phyloP scores from a whole-genome alignment of 64 coral and sea anemone species.

The Pocillopora damicornis region DNA sequence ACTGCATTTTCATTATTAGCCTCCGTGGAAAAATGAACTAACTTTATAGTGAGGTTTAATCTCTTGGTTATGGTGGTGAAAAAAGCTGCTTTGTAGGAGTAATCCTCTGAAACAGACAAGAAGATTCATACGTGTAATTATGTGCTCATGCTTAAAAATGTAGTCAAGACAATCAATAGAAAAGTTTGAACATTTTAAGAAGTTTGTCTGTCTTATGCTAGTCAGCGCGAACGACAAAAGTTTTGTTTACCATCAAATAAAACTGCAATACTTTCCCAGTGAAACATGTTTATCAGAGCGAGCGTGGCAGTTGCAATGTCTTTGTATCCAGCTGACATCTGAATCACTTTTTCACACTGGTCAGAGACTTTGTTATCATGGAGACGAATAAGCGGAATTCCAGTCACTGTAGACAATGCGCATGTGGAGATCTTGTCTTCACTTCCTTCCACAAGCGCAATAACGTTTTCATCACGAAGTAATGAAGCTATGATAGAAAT shows the following conservation, averaged over 20 bases:
- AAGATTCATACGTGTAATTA: too few species aligned
- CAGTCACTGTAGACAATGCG: conserved; percentile 14
- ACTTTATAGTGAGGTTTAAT: not conserved
- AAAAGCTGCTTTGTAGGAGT: not conserved
- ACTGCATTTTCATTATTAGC: not conserved
- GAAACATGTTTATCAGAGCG: conserved; percentile 17
- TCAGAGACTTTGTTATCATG: not conserved
- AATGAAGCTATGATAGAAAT: not conserved
- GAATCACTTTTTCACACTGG: not conserved
- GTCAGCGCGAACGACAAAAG: too few species aligned
- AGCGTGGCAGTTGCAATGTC: conserved; percentile 18
- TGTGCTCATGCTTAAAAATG: too few species aligned
- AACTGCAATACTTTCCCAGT: conserved; percentile 18
- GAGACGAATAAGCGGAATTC: conserved; percentile 44
- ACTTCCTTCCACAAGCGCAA: conserved; percentile 19
- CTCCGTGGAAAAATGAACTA: not conserved
- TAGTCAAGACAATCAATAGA: too few species aligned
- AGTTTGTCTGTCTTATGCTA: not conserved
- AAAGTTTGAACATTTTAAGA: not conserved
- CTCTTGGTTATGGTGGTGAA: not conserved
- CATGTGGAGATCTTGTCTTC: not conserved
- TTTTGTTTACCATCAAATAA: conserved; percentile 25
- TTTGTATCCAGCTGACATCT: conserved; percentile 19
- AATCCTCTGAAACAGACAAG: not conserved
- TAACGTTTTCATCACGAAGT: conserved; percentile 2